phyloP scores from a whole-genome alignment of 2,888 invertebrate species.

The Platynereis dumerilii region DNA sequence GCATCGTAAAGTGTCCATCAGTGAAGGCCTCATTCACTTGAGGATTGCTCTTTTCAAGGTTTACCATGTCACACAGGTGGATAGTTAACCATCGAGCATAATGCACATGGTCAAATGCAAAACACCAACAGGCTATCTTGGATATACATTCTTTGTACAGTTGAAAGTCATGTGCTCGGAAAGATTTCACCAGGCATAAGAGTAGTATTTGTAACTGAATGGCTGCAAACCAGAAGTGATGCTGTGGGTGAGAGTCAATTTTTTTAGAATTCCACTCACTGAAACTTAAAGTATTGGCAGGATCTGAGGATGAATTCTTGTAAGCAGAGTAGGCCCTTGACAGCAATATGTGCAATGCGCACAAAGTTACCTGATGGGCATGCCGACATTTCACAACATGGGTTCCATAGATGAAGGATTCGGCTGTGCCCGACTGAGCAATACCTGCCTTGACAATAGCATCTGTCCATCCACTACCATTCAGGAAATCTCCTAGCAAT shows the following conservation, averaged over 20 bases:
- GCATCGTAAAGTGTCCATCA: conserved; percentile 36
- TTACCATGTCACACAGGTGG: conserved; percentile 39
- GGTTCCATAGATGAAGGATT: conserved; percentile 39
- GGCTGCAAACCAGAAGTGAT: too few relatives aligned
- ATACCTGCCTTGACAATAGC: conserved; percentile 36
- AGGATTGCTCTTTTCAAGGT: conserved; percentile 34
- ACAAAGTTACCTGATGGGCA: too few relatives aligned
- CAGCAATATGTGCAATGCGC: conserved; percentile 21
- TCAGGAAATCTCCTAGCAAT: conserved; percentile 39
- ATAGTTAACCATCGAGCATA: conserved; percentile 43
- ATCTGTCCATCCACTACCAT: conserved; percentile 42
- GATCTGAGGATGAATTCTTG: not conserved
- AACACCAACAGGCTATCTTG: conserved; percentile 36
- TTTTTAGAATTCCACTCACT: too few relatives aligned
- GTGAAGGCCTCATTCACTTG: conserved; percentile 35
- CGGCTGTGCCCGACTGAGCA: conserved; percentile 40
- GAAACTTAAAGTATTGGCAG: too few relatives aligned
- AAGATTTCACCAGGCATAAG: too few relatives aligned
- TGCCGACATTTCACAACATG: too few relatives aligned
- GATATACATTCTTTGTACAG: conserved; percentile 29
- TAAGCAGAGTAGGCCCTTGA: conserved; percentile 30
- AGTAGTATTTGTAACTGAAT: too few relatives aligned
- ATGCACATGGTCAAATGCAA: conserved; percentile 39
- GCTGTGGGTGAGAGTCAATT: too few relatives aligned
- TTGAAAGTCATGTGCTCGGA: too few relatives aligned